Evolutionary conservation across 2,888 invertebrate species (phyloP), one percentile per base, ranked within the genome.

Genomic region (Pilophorus perplexus): DNA sequence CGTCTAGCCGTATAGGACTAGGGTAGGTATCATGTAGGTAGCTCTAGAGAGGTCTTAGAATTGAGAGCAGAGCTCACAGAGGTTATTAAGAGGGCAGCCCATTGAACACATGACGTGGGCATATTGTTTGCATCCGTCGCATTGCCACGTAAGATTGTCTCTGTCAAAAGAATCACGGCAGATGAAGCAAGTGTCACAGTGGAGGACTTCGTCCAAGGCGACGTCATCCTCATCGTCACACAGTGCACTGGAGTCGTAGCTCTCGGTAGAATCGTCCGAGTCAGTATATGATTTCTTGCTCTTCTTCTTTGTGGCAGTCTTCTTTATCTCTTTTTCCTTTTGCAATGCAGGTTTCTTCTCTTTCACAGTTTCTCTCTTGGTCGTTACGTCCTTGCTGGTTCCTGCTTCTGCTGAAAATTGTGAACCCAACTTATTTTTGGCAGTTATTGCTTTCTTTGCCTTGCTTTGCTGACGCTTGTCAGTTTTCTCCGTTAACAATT

Each of bases 21-120:
- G n/a, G n/a, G n/a, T n/a, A n/a, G n/a, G n/a, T n/a, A n/a, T n/a
- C n/a, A n/a, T n/a, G n/a, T n/a, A n/a, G n/a, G n/a, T n/a, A n/a
- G n/a, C n/a, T n/a, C n/a, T n/a, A n/a, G n/a, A n/a, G n/a, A n/a
- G n/a, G n/a, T n/a, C n/a, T n/a, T n/a, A n/a, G n/a, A n/a, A n/a
- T n/a, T n/a, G n/a, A 33, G 55, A n/a, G 37, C 55, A 55, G 16
- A 55, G 28, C 16, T 55, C 37, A 55, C 55, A 55, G 37, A n/a
- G 28, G 37, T 55, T 37, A 55, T 55, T 55, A 37, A 37, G 37
- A 37, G 55, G 55, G 14, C 10, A 33, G 28, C 37, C 55, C 55
- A 55, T 55, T 55, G 55, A n/a, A 37, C 55, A 55, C 55, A 55
- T 55, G 33, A 55, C 37, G 37, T 55, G 55, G 16, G 55, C 55